These are phyloP conservation scores for Tribolium freemani DNA, from an alignment of 2,888 invertebrate genomes.

Conservation along the genomic window DNA sequence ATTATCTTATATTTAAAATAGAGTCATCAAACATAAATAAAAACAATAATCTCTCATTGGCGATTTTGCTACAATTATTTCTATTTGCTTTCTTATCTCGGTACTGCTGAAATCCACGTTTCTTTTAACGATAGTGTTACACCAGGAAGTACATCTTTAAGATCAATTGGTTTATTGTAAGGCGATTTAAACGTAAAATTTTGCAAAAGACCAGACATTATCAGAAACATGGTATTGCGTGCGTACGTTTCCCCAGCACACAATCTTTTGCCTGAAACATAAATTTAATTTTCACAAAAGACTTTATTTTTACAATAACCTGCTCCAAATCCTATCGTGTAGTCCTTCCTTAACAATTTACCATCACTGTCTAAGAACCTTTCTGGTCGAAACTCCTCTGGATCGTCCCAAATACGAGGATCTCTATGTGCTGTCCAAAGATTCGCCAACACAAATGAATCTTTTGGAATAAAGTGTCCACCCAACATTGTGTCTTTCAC, in stretches of 20 bases:
- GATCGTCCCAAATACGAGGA: slow-evolving; percentile 75
- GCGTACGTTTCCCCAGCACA: slow-evolving; percentile 82
- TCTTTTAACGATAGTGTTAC: slow-evolving; percentile 18
- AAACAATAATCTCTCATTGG: too few relatives aligned
- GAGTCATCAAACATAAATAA: too few relatives aligned
- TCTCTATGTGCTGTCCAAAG: slow-evolving; percentile 70
- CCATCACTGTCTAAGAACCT: slow-evolving; percentile 74
- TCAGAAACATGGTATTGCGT: slow-evolving; percentile 75
- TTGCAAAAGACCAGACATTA: slow-evolving; percentile 75
- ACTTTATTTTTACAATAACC: slow-evolving; percentile 66
- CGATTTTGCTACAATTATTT: too few relatives aligned
- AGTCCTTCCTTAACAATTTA: slow-evolving; percentile 72
- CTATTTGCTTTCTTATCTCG: background rate
- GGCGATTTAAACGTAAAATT: slow-evolving; percentile 68
- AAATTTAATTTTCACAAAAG: background rate
- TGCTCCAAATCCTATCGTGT: slow-evolving; percentile 76
- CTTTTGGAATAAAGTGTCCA: slow-evolving; percentile 80
- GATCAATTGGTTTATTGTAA: background rate
- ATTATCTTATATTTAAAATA: too few relatives aligned
- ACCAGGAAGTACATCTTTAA: slow-evolving; percentile 24
- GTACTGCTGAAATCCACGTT: slow-evolving; percentile 12
- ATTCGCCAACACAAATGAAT: slow-evolving; percentile 60
- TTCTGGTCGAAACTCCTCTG: slow-evolving; percentile 77
- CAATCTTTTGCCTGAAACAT: slow-evolving; percentile 74
- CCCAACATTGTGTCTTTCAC: slow-evolving; percentile 76